A percentile compares a stretch with the other conserved stretches of the same genome.
Conservation (phyloP, 2,888 invertebrate species). For the Philopedon plagiatum region DNA sequence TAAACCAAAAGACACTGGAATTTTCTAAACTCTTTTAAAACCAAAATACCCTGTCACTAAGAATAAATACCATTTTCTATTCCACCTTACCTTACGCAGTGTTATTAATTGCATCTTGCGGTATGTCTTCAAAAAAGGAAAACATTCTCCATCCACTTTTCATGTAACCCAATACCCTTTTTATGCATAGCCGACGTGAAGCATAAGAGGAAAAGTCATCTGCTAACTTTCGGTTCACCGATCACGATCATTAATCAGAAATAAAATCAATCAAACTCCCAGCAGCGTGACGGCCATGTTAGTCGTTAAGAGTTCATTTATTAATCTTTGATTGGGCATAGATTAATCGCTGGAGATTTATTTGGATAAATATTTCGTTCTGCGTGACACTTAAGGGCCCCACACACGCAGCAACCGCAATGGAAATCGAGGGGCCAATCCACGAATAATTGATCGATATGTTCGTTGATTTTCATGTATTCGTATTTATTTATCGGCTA, state of each 20-base stretch:
- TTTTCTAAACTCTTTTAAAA: no score
- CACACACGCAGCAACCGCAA: no score
- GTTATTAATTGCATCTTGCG: neutral
- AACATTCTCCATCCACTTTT: neutral
- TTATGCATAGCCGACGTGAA: neutral
- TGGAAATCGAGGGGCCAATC: no score
- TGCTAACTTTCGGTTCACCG: constrained; percentile 11
- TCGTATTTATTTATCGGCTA: no score
- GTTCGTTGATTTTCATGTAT: no score
- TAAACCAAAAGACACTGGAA: no score
- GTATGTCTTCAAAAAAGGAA: neutral
- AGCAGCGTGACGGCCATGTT: neutral
- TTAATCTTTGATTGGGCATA: constrained; percentile 6
- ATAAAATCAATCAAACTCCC: constrained; percentile 7
- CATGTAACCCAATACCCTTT: neutral
- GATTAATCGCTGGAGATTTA: neutral
- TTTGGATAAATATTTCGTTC: neutral
- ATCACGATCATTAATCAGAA: constrained; percentile 6
- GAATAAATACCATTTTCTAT: no score
- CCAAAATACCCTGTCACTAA: no score
- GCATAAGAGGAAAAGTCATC: constrained; percentile 3
- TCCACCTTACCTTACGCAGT: no score
- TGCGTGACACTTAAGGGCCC: neutral
- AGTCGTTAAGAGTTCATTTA: constrained; percentile 19
- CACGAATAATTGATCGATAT: no score